Evolutionary conservation across 2,888 invertebrate genomes (phyloP), one percentile per base, ranked within the genome.

Genomic region (Apamea monoglypha): DNA sequence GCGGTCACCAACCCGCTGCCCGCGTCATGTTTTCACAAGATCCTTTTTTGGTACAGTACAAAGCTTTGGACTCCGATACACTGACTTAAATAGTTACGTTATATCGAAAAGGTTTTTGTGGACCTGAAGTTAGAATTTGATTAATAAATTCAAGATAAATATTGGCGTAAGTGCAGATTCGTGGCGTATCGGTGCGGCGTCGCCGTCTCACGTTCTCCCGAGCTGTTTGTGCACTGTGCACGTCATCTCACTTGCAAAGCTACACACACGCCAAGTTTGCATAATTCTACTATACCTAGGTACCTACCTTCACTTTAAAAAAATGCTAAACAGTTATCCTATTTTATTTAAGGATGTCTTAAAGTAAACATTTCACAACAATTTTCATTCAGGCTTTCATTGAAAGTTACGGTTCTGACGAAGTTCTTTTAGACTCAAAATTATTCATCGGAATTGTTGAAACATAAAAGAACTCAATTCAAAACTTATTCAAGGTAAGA

Each of bases 381-480:
- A 68, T 82, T 47, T 63, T 66, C 67, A 61, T 76, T 84, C 32
- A 68, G 59, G 63, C 53, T 77, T 86, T 80, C 66, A 69, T 77
- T 86, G 66, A 77, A 85, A 83, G 74, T 74, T 86, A 63, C 74
- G 21, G 36, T 67, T 77, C 79, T 66, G 63, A 63, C 29, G 50
- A 83, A 83, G 67, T 74, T 77, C 66, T 86, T 86, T 75, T 76
- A 18, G 21, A 67, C 53, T 59, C 47, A 75, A 85, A 85, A 86
- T 86, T 80, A 80, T 86, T 86, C 74, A 83, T 75, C 56, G 50
- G 50, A 77, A 80, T 86, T 86, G 76, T 85, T 86, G 56, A 77
- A 86, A 83, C 76, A 80, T 73, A 74, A 86, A 81, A 76, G 74
- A 86, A 86, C 68, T 76, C 74, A 25, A 73, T 83, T 73, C 36